Percentiles rank a stretch among this genome's conserved stretches.
Evolutionary conservation across 2,797 vertebrate genomes (phyloP).

Genomic region (Cirrhinus mrigala): DNA sequence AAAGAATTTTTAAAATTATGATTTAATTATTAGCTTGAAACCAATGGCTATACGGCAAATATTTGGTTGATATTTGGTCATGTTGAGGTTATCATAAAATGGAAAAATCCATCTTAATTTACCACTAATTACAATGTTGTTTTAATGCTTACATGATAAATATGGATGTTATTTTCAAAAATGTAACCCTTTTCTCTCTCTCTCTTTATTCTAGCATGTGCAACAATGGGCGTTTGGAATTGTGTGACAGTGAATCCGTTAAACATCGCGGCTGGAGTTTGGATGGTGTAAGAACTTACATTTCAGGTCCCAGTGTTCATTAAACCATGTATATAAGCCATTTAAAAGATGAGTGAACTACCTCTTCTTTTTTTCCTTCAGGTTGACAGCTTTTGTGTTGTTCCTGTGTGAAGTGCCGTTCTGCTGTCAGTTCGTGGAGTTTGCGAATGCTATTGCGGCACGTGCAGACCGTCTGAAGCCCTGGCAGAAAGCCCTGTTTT

Average conservation of each 20-base stretch:
- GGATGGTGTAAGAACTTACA: slow-evolving; percentile 94
- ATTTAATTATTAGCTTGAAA: slow-evolving; percentile 9
- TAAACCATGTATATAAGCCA: neutral
- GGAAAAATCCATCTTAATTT: neutral
- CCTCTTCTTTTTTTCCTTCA: slow-evolving; percentile 66
- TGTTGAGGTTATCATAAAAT: neutral
- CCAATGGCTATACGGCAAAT: neutral
- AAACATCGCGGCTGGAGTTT: slow-evolving; percentile 94
- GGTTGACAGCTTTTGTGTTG: slow-evolving; percentile 91
- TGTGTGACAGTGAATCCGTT: slow-evolving; percentile 94
- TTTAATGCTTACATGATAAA: neutral
- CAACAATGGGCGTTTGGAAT: slow-evolving; percentile 91
- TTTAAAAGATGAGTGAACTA: neutral
- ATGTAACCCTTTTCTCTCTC: neutral
- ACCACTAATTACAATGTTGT: neutral
- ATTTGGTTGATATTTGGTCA: neutral
- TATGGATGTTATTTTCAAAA: neutral
- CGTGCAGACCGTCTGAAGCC: slow-evolving; percentile 86
- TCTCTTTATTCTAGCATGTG: slow-evolving; percentile 83
- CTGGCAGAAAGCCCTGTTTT: slow-evolving; percentile 97
- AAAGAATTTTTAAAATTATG: neutral
- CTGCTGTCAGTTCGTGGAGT: slow-evolving; percentile 98
- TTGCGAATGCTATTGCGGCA: slow-evolving; percentile 85
- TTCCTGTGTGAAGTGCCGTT: slow-evolving; percentile 96
- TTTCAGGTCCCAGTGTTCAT: slow-evolving; percentile 52